Evolutionary conservation across 2,113 vertebrate genomes (phyloP).

Genomic region (Lophura nycthemera): DNA sequence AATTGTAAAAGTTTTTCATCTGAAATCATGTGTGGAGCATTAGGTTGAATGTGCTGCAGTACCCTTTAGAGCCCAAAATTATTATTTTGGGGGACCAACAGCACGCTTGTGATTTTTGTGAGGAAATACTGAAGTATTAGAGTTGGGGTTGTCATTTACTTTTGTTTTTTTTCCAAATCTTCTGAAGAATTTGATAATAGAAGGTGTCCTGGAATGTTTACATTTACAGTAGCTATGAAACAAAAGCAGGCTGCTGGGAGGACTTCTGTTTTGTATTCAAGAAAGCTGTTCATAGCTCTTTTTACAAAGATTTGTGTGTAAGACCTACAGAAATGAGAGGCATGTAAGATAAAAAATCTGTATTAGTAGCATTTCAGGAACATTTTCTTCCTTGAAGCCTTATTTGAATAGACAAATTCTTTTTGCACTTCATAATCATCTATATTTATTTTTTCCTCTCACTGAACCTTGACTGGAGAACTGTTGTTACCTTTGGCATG

Average conservation of each 20-base stretch:
- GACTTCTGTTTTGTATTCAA: neutral
- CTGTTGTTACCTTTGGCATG: neutral
- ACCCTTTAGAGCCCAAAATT: neutral
- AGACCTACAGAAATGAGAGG: neutral
- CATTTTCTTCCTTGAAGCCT: neutral
- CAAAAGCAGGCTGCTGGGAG: neutral
- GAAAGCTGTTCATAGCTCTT: neutral
- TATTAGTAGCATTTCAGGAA: neutral
- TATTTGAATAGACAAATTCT: neutral
- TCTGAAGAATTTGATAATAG: neutral
- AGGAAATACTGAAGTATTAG: neutral
- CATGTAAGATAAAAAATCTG: neutral
- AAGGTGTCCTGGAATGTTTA: neutral
- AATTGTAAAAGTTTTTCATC: neutral
- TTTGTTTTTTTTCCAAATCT: neutral
- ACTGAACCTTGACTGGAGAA: neutral
- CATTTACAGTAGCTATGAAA: neutral
- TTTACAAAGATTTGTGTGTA: neutral
- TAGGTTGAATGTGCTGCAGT: neutral
- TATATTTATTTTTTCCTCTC: neutral
- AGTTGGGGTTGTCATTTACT: neutral
- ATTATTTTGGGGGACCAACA: neutral
- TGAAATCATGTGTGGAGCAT: neutral
- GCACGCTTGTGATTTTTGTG: neutral
- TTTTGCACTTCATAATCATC: neutral